Percentiles rank a stretch among this genome's conserved stretches.
Conservation (phyloP, 2,797 vertebrate species). For the Megalops cyprinoides region DNA sequence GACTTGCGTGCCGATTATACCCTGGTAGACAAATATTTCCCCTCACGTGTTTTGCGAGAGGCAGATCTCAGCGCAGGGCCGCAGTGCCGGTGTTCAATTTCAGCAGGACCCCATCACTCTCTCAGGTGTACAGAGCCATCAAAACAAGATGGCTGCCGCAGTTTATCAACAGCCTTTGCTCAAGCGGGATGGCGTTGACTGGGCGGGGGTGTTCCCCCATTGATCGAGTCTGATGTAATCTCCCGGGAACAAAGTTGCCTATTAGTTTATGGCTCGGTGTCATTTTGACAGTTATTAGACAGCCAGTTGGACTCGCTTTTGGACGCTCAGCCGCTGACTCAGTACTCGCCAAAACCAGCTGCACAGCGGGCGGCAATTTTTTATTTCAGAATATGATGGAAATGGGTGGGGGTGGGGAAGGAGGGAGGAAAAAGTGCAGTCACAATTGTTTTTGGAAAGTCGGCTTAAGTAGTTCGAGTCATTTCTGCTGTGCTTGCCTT, state of each 20-base stretch:
- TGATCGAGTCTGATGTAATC: slow-evolving; percentile 19
- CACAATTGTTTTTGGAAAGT: slow-evolving; percentile 17
- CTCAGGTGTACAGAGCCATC: slow-evolving; percentile 6
- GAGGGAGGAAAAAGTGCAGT: not conserved
- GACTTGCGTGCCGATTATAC: slow-evolving; percentile 30
- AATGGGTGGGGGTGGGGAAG: not conserved
- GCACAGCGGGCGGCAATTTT: not conserved
- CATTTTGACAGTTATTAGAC: slow-evolving; percentile 12
- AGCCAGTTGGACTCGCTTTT: not conserved
- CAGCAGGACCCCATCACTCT: not conserved
- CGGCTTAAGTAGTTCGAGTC: not conserved
- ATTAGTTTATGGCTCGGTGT: slow-evolving; percentile 14
- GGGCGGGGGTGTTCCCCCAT: slow-evolving; percentile 12
- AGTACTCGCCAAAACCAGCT: slow-evolving; percentile 15
- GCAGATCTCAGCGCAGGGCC: not conserved
- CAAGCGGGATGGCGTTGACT: not conserved
- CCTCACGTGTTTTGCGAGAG: not conserved
- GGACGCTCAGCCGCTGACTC: not conserved
- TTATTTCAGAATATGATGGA: slow-evolving; percentile 11
- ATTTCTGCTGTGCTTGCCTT: not conserved
- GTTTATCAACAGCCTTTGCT: not conserved
- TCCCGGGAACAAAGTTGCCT: slow-evolving; percentile 1
- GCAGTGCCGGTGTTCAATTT: slow-evolving; percentile 19
- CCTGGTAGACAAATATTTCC: slow-evolving; percentile 34
- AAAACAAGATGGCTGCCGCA: not conserved